Evolutionary conservation across 2,888 invertebrate genomes (phyloP), one percentile per base, ranked within the genome.

Genomic region (Cerastis leucographa): DNA sequence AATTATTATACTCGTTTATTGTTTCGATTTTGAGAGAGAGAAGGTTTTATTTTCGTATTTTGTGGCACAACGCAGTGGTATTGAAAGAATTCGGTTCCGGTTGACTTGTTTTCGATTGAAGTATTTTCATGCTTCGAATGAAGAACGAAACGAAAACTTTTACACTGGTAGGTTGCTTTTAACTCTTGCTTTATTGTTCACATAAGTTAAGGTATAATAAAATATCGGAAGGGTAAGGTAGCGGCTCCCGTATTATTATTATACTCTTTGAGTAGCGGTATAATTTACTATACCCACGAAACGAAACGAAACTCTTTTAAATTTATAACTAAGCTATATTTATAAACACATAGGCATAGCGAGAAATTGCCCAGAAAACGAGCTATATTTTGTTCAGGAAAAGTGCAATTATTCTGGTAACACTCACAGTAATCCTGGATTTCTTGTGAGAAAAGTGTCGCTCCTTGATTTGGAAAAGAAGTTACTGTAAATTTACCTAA

Each of bases 1-100:
- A 85, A 80, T 87, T 81, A 84, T 80, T 72, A 25, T 78, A 78
- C 78, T 59, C 35, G 25, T 51, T 75, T 64, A 74, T 80, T 81
- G 67, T 80, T 85, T 69, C 49, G 7, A 64, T 42, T 14, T 42
- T 64, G 40, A 8, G 40, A 64, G 40, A 64, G 59, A 61, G 54
- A 61, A 51, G 12, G n/a, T n/a, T n/a, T n/a, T n/a, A n/a, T n/a
- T n/a, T n/a, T n/a, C n/a, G n/a, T n/a, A n/a, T 69, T 61, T 77
- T 44, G 14, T 22, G 5, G 19, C 17, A 3, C 19, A 29, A 29
- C 17, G 5, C 19, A 29, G 40, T 44, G 25, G 25, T 25, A 11
- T 17, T 56, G 22, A 40, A n/a, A n/a, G 12, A 46, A 61, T 61
- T 75, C 14, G 11, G 11, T 62, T 49, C 35, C 65, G 19, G 25